A percentile compares a stretch with the other conserved stretches of the same genome.
Evolutionary conservation across 37 sponge, comb jelly and placozoan species (phyloP).

Genomic region (Geodia barretti): DNA sequence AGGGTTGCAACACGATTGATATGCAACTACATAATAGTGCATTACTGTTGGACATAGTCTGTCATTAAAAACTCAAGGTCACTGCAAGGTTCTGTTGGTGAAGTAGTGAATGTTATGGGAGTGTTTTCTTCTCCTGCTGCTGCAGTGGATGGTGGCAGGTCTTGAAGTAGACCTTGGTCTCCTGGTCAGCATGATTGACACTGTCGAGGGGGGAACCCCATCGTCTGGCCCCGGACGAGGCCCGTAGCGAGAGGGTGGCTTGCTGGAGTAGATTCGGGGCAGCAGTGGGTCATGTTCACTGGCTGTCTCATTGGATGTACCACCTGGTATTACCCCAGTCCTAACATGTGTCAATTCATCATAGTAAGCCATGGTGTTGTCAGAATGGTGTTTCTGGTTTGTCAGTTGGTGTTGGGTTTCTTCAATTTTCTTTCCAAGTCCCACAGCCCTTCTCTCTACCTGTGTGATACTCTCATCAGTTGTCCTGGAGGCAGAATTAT

Average conservation of each 20-base stretch:
- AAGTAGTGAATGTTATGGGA: not conserved
- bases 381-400: conserved; percentile 1
- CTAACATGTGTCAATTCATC: not conserved
- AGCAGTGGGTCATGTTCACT: not conserved
- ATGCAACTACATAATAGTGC: too few relatives aligned
- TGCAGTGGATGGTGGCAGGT: not conserved
- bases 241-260: conserved; percentile 10
- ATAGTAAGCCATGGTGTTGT: not conserved
- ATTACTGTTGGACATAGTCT: too few relatives aligned
- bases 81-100: not conserved
- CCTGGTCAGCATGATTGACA: conserved; percentile 6
- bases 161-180: not conserved
- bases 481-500: not conserved
- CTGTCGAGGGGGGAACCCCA: conserved; percentile 5
- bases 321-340: not conserved
- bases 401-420: not conserved
- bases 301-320: not conserved
- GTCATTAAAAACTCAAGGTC: conserved; percentile 1
- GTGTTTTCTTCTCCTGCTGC: not conserved
- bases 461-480: not conserved
- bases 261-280: conserved; percentile 12
- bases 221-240: not conserved
- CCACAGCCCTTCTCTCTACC: not conserved
- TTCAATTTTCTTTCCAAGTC: not conserved
- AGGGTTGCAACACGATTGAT: too few relatives aligned